phyloP scores from a whole-genome alignment of 2,888 invertebrate genomes.

The Phoronis australis region DNA sequence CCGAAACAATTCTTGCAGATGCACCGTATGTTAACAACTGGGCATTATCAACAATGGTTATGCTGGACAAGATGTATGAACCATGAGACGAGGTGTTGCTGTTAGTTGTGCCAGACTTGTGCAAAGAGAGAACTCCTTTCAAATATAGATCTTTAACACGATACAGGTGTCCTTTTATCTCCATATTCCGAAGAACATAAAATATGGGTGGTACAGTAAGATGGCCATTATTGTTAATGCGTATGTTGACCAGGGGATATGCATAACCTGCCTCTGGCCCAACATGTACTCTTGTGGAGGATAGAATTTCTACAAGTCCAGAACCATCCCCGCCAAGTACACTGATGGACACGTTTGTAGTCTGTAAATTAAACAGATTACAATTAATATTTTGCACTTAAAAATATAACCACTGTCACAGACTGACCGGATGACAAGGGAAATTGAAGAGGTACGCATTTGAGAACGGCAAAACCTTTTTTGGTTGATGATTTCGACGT shows the following conservation, averaged over 20 bases:
- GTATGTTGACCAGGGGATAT: conserved; percentile 19
- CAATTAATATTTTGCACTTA: too few species aligned
- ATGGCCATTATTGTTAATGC: conserved; percentile 7
- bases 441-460: too few species aligned
- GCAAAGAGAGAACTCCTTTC: conserved; percentile 15
- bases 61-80: conserved; percentile 17
- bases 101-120: conserved; percentile 16
- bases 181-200: conserved; percentile 19
- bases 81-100: conserved; percentile 10
- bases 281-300: conserved; percentile 12
- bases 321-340: conserved; percentile 23
- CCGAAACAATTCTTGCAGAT: too few species aligned
- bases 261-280: conserved; percentile 15
- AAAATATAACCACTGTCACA: too few species aligned
- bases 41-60: conserved; percentile 20
- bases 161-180: conserved; percentile 15
- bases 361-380: too few species aligned
- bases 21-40: too few species aligned
- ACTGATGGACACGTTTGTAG: conserved; percentile 12
- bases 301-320: conserved; percentile 17
- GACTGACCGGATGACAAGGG: too few species aligned
- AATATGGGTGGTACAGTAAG: conserved; percentile 17
- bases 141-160: conserved; percentile 25
- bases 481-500: too few species aligned
- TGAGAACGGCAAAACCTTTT: too few species aligned